phyloP scores from a whole-genome alignment of 1,140 invertebrate genomes.

The Cyclina sinensis region DNA sequence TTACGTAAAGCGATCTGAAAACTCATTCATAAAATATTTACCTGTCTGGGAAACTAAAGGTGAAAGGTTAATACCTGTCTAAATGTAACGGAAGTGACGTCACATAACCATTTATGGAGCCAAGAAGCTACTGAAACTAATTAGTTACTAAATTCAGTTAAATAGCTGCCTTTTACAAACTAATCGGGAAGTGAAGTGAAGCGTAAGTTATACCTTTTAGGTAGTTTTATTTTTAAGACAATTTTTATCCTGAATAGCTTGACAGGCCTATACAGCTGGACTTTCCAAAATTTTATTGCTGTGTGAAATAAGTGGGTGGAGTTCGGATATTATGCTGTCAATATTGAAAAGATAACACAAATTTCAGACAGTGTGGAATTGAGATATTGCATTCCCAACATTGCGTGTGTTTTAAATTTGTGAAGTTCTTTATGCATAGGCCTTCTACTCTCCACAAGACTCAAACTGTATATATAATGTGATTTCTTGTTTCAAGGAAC shows the following conservation, averaged over 20 bases:
- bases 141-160: background rate
- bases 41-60: conserved; percentile 48
- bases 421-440: no score
- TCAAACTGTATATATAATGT: no score
- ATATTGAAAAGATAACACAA: background rate
- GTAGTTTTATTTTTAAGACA: no score
- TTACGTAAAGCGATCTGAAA: background rate
- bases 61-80: conserved; percentile 48
- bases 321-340: conserved; percentile 23
- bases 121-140: background rate
- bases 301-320: conserved; percentile 29
- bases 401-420: no score
- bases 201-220: background rate
- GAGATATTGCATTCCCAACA: no score
- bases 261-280: background rate
- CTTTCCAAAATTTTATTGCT: background rate
- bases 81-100: conserved; percentile 68
- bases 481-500: no score
- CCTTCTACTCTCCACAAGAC: no score
- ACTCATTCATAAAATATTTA: conserved; percentile 68
- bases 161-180: background rate
- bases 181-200: background rate
- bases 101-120: conserved; percentile 65
- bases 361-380: no score
- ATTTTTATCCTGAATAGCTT: no score